Base-by-base conservation (phyloP, 2,113 vertebrate genomes). In the Panthera tigris region DNA sequence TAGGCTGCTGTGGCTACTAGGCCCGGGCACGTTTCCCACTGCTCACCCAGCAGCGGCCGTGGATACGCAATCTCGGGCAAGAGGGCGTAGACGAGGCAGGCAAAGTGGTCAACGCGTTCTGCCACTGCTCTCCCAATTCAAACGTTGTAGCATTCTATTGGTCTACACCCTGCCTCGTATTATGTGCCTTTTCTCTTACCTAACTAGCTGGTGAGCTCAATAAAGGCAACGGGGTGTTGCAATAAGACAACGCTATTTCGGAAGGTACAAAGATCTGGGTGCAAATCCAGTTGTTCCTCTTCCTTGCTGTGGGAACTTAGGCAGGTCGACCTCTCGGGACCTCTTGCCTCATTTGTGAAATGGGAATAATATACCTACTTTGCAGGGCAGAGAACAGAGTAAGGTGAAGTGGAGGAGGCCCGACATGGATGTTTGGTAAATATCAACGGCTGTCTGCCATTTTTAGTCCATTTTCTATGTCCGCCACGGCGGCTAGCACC, bases 351-450 rank as follows among this genome's bases (percentile, higher is more conserved):
- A 57, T 65, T 25, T 41, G 36, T 41, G 10, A 81, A 29, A 18
- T 3, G 4, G 29, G 9, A 29, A 0, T 41, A 15, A 76, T 7
- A 19, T 6, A 25, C 29, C 23, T 23, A 27, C 15, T n/a, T 3
- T 39, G 31, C 12, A 69, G n/a, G 69, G 41, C 9, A 31, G 7
- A 83, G n/a, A 89, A 76, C 33, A 45, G 68, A 95, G 63, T 25
- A 13, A 86, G 31, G 41, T 85, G 50, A 83, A 50, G 36, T 36
- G 65, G 12, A 18, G 25, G 27, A 50, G 21, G 7, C 5, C 57
- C 15, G 69, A 29, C 33, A n/a, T 29, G 78, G 1, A 61, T 69
- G 85, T 33, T 93, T 23, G 45, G 5, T 66, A 55, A 86, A 48
- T 50, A 65, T 87, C 19, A 19, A 78, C 52, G 45, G 5, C 45